Percentiles rank a stretch among this genome's conserved stretches.
These are phyloP conservation scores for Parapristionchus giblindavisi DNA, from an alignment of 2,888 invertebrate genomes.

Conservation along the genomic window DNA sequence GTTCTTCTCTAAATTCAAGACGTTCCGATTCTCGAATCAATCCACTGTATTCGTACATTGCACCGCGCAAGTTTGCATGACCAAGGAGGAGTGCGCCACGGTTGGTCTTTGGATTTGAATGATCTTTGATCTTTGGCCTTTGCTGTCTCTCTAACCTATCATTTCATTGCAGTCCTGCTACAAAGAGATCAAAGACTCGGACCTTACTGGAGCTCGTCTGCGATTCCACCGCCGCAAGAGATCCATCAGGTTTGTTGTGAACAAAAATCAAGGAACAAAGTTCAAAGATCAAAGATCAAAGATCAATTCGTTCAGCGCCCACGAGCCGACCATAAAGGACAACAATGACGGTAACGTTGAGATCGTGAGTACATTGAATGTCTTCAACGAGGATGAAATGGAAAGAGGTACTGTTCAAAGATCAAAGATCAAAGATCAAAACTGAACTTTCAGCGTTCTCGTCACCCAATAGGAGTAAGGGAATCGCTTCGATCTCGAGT, in stretches of 20 bases:
- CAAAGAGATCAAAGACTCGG: slow-evolving; percentile 54
- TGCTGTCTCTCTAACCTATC: no score
- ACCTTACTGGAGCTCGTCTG: slow-evolving; percentile 52
- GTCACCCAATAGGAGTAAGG: background rate
- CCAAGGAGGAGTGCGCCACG: slow-evolving; percentile 55
- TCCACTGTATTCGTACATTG: slow-evolving; percentile 65
- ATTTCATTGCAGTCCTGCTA: slow-evolving; percentile 51
- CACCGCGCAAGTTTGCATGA: slow-evolving; percentile 62
- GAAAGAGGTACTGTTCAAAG: background rate
- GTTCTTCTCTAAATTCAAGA: slow-evolving; percentile 63
- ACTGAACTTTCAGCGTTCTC: background rate
- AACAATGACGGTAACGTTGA: background rate
- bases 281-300: background rate
- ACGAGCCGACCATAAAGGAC: background rate
- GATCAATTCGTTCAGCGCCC: background rate
- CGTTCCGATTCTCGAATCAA: slow-evolving; percentile 63
- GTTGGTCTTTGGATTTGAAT: no score
- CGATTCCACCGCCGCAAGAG: slow-evolving; percentile 48
- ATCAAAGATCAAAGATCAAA: background rate
- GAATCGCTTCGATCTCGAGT: background rate
- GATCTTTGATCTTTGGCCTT: no score
- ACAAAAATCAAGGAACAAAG: background rate
- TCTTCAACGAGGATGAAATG: slow-evolving; percentile 13
- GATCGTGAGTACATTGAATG: background rate
- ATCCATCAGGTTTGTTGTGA: slow-evolving; percentile 2